Evolutionary conservation across 2,797 vertebrate species (phyloP), one percentile per base, ranked within the genome.

Genomic region (Catostomus latipinnis): DNA sequence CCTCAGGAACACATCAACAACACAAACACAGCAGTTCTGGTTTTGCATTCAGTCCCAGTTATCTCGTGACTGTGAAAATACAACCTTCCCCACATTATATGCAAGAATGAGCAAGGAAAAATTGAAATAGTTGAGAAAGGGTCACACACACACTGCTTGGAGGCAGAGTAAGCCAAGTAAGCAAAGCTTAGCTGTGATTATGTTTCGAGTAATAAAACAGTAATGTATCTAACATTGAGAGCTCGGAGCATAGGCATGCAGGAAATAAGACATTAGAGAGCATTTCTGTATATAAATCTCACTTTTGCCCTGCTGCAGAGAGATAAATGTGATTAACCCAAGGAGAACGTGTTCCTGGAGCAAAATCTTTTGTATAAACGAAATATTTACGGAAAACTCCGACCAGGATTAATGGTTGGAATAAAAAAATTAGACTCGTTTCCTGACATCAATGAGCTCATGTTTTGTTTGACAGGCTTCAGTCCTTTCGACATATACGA

Each of bases 51-150:
- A 63, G 56, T 34, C 7, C 60, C 13, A 18, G 78, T 74, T 71
- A 80, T 81, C n/a, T 70, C n/a, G 49, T 71, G 49, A 57, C 60
- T 65, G 65, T n/a, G 34, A 50, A 18, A 78, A 22, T 14, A 4
- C 34, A 34, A 34, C 34, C 34, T 34, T 34, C 34, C 34, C 34
- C 34, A 1, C 18, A 53, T 9, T 1, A 80, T 52, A 71, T n/a
- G 14, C 34, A 49, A 70, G 34, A 22, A n/a, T 22, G 8, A 80
- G 80, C 71, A 63, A 74, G 71, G 61, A 56, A 18, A 74, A 71
- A 18, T 73, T 74, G 6, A 82, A 83, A 71, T 69, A 69, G 48
- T 18, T 16, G 34, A 72, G 50, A 43, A 22, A 76, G 65, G 70
- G 61, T 34, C 34, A 80, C 71, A n/a, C 10, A 65, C 57, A 56